Evolutionary conservation across 2,113 vertebrate species (phyloP).

Genomic region (Beaufortia kweichowensis): DNA sequence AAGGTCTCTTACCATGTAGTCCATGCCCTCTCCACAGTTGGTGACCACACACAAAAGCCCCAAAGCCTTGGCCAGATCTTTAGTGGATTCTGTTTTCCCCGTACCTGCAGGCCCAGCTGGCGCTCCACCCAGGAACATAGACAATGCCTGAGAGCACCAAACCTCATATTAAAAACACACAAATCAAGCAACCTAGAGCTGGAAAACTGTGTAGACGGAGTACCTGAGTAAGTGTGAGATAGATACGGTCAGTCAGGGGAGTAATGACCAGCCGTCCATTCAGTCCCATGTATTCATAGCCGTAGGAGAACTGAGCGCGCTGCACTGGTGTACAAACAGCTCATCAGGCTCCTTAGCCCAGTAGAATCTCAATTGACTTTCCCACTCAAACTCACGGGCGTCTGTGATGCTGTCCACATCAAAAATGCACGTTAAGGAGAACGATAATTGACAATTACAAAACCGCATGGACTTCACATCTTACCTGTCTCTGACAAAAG

Average conservation of each 20-base stretch:
- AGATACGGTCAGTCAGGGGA: slow-evolving; percentile 93
- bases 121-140: slow-evolving; percentile 95
- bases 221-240: slow-evolving; percentile 96
- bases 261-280: slow-evolving; percentile 96
- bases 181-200: not conserved
- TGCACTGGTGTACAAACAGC: slow-evolving; percentile 88
- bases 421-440: not conserved
- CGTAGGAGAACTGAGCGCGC: slow-evolving; percentile 88
- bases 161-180: slow-evolving; percentile 27
- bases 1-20: slow-evolving; percentile 83
- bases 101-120: slow-evolving; percentile 95
- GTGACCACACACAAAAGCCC: slow-evolving; percentile 95
- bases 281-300: slow-evolving; percentile 97
- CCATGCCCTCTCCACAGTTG: slow-evolving; percentile 98
- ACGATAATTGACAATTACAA: not conserved
- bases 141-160: slow-evolving; percentile 80
- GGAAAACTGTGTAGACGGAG: not conserved
- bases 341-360: slow-evolving; percentile 84
- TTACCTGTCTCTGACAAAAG: slow-evolving; percentile 85
- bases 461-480: not conserved
- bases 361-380: slow-evolving; percentile 94
- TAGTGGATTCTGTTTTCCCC: slow-evolving; percentile 95
- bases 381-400: slow-evolving; percentile 91
- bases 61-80: slow-evolving; percentile 95
- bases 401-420: slow-evolving; percentile 81